Conservation (phyloP, 2,797 vertebrate species). For the Bradypodion pumilum region DNA sequence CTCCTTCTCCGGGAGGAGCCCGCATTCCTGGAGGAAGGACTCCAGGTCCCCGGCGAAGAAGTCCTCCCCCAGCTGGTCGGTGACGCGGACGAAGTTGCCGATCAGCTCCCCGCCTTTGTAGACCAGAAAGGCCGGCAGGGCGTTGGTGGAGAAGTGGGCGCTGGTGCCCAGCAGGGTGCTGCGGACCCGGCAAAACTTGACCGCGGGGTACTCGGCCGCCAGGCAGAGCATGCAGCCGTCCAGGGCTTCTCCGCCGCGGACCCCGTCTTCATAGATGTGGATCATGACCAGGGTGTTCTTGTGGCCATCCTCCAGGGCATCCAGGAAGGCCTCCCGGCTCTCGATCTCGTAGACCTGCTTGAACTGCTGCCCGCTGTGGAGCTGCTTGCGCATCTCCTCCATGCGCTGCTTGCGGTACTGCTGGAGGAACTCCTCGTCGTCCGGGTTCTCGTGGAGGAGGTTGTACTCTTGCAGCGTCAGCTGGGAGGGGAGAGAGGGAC, state of each 20-base stretch:
- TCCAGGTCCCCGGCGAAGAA: slow-evolving; percentile 97
- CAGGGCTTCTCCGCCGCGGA: slow-evolving; percentile 90
- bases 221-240: slow-evolving; percentile 92
- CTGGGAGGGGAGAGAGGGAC: slow-evolving; percentile 64
- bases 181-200: slow-evolving; percentile 93
- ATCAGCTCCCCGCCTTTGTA: slow-evolving; percentile 94
- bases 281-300: slow-evolving; percentile 90
- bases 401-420: slow-evolving; percentile 95
- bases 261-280: slow-evolving; percentile 91
- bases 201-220: slow-evolving; percentile 90
- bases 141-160: slow-evolving; percentile 87
- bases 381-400: slow-evolving; percentile 91
- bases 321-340: slow-evolving; percentile 91
- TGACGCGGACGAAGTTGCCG: slow-evolving; percentile 96
- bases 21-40: slow-evolving; percentile 93
- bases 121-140: slow-evolving; percentile 93
- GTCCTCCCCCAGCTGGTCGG: slow-evolving; percentile 96
- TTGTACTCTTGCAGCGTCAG: slow-evolving; percentile 91
- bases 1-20: slow-evolving; percentile 92
- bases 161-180: slow-evolving; percentile 93
- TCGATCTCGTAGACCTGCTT: slow-evolving; percentile 87
- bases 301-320: slow-evolving; percentile 90
- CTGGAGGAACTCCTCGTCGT: slow-evolving; percentile 93
- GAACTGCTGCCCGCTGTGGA: slow-evolving; percentile 88
- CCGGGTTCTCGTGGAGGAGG: slow-evolving; percentile 82